Base-by-base conservation (phyloP, 1,140 invertebrate genomes). In the Luehdorfia chinensis region DNA sequence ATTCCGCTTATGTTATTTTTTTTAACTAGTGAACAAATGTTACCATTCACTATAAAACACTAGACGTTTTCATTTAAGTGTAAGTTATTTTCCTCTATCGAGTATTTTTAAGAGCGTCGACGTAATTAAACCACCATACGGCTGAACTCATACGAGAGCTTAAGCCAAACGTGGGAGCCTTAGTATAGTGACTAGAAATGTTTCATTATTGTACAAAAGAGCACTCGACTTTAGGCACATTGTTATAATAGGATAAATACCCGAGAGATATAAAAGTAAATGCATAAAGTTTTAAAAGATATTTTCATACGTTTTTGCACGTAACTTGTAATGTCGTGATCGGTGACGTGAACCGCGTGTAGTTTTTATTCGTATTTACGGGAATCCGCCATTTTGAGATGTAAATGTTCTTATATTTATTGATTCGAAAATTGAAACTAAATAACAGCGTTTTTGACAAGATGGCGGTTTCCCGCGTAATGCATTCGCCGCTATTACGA, bases 271-370 rank as follows among this genome's bases (percentile, higher is more conserved):
- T 80, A 75, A 73, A 61, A 74, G 58, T 63, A 71, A 76, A 77
- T 78, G 77, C 77, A 73, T 81, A 84, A 81, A 80, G 62, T 77
- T 74, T 69, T 72, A 73, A 79, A 80, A 74, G 59, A 83, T 85
- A 84, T 85, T 85, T 85, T 85, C 81, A 78, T 85, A 85, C 77
- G 74, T 83, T 85, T 85, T 85, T 85, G 81, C 81, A 85, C 81
- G 73, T 80, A 72, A 77, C 55, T 52, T 61, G 59, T 68, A 69
- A 67, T 66, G 64, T 68, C 66, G 67, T 61, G 50, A 65, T 56
- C 53, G 56, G 56, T 58, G 47, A 59, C 25, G 47, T 53, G 47
- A 52, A 56, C 62, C 64, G 66, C 64, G 66, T 56, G 63, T 75
- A 81, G 72, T 64, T 68, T 61, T 62, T 61, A 66, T 33, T 57